These are phyloP conservation scores for Clepsis dumicolana DNA, from an alignment of 2,888 invertebrate species.

Conservation along the genomic window DNA sequence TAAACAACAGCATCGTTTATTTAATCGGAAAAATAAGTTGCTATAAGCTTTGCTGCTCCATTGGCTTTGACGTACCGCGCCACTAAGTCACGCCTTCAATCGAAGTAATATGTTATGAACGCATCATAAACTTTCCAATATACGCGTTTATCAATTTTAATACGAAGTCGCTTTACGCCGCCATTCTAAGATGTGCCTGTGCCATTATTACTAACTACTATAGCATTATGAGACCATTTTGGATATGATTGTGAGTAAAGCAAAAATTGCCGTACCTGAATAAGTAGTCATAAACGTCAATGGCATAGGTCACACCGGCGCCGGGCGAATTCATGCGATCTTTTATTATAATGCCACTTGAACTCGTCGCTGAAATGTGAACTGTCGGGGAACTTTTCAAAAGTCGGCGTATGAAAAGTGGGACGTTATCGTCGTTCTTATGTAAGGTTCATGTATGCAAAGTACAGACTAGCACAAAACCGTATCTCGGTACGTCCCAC, in stretches of 20 bases:
- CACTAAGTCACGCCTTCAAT: conserved; percentile 24
- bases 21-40: conserved; percentile 22
- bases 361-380: conserved; percentile 62
- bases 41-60: conserved; percentile 20
- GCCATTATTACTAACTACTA: background rate
- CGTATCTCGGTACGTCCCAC: conserved; percentile 48
- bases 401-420: conserved; percentile 65
- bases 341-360: conserved; percentile 69
- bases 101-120: conserved; percentile 26
- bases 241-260: background rate
- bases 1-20: conserved; percentile 14
- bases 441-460: conserved; percentile 34
- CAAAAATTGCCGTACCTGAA: conserved; percentile 7
- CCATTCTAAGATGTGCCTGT: background rate
- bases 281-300: conserved; percentile 53
- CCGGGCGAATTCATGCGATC: conserved; percentile 62
- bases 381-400: conserved; percentile 66
- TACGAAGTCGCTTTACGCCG: background rate
- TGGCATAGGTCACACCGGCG: conserved; percentile 57
- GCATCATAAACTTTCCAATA: conserved; percentile 15
- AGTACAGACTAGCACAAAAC: conserved; percentile 30
- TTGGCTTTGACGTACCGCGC: conserved; percentile 13
- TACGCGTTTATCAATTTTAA: conserved; percentile 2
- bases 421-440: conserved; percentile 55
- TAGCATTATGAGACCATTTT: background rate